phyloP scores from a whole-genome alignment of 2,888 invertebrate genomes.

The Athalia cordata region DNA sequence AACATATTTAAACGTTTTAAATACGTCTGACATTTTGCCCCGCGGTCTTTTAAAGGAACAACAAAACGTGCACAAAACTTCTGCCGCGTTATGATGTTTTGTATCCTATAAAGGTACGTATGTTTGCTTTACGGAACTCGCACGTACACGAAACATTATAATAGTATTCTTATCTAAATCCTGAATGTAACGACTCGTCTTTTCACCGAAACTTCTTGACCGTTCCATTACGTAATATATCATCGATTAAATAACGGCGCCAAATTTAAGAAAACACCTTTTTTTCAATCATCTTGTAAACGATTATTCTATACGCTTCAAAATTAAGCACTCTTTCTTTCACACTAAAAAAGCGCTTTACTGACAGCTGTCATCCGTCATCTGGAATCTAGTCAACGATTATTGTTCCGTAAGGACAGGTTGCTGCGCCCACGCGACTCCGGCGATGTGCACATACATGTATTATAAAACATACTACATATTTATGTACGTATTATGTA shows the following conservation, averaged over 20 bases:
- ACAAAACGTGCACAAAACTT: neutral
- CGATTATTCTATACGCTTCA: neutral
- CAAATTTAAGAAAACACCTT: neutral
- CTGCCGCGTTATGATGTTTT: neutral
- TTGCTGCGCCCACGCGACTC: constrained; percentile 55
- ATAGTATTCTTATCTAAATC: too few relatives aligned
- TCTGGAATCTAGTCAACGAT: constrained; percentile 62
- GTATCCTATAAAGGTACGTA: too few relatives aligned
- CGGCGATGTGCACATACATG: neutral
- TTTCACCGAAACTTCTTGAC: too few relatives aligned
- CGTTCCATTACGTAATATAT: too few relatives aligned
- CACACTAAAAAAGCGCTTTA: neutral
- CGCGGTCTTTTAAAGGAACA: neutral
- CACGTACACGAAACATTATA: too few relatives aligned
- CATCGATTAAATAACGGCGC: neutral
- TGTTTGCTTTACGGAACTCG: too few relatives aligned
- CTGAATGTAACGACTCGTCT: too few relatives aligned
- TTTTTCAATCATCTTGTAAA: neutral
- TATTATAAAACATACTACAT: neutral
- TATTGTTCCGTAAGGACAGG: constrained; percentile 55
- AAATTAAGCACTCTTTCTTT: neutral
- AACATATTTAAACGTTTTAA: constrained; percentile 30
- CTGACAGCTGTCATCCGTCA: constrained; percentile 48
- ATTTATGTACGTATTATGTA: neutral
- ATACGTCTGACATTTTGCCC: neutral